phyloP scores from a whole-genome alignment of 2,888 invertebrate species.

The Arge pagana region DNA sequence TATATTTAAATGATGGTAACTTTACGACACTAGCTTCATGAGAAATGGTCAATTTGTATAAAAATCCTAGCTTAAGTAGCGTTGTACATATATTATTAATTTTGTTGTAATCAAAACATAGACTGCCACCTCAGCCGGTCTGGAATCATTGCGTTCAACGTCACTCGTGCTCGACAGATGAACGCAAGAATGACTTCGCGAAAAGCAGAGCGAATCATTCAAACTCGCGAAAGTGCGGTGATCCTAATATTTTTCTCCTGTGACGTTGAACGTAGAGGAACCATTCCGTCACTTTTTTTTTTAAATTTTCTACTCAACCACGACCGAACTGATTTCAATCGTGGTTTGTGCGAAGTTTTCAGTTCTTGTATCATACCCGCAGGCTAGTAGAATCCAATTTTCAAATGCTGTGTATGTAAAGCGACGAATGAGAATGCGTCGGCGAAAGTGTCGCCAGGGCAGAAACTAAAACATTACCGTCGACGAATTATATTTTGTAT shows the following conservation, averaged over 20 bases:
- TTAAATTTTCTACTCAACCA: slow-evolving; percentile 20
- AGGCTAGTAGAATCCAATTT: slow-evolving; percentile 18
- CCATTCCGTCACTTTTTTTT: slow-evolving; percentile 10
- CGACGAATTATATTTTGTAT: slow-evolving; percentile 39
- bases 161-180: neutral
- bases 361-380: neutral
- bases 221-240: no score
- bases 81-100: slow-evolving; percentile 18
- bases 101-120: slow-evolving; percentile 29
- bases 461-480: slow-evolving; percentile 10
- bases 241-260: neutral
- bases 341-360: slow-evolving; percentile 19
- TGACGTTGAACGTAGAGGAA: slow-evolving; percentile 18
- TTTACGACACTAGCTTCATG: neutral
- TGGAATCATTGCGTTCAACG: slow-evolving; percentile 15
- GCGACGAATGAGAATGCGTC: neutral
- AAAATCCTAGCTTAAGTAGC: slow-evolving; percentile 21
- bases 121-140: slow-evolving; percentile 31
- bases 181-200: no score
- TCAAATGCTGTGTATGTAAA: slow-evolving; percentile 11
- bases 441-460: neutral
- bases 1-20: neutral
- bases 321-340: slow-evolving; percentile 42
- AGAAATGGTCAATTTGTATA: slow-evolving; percentile 8
- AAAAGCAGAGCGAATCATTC: no score